phyloP scores from a whole-genome alignment of 2,888 invertebrate species.

The Lymantria dispar region DNA sequence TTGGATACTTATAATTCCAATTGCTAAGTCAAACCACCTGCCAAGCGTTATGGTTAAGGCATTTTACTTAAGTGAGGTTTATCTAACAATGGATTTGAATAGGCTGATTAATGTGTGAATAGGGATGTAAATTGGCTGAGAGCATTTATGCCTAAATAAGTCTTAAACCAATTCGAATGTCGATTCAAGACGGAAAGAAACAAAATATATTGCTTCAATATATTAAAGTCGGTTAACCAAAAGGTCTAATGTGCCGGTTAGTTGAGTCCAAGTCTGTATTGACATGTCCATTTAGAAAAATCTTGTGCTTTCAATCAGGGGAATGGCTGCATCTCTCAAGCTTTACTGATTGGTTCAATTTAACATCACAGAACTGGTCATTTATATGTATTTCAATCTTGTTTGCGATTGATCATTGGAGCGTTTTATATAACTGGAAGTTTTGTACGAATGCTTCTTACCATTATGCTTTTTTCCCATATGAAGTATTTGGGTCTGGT shows the following conservation, averaged over 20 bases:
- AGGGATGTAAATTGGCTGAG: no score
- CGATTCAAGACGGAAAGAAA: neutral
- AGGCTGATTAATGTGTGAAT: no score
- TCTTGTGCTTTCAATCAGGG: neutral
- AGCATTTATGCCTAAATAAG: no score
- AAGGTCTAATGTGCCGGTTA: neutral
- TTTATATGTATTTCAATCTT: conserved; percentile 1
- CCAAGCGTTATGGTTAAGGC: no score
- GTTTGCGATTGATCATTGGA: conserved; percentile 3
- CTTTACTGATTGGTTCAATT: conserved; percentile 2
- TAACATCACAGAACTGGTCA: conserved; percentile 1
- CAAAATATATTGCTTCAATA: neutral
- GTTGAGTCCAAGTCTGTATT: neutral
- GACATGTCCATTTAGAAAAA: neutral
- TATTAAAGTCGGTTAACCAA: neutral
- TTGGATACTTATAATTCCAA: no score
- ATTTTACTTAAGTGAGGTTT: no score
- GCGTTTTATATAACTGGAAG: neutral
- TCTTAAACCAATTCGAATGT: no score
- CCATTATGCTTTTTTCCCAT: no score
- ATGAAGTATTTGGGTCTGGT: no score
- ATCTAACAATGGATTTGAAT: no score
- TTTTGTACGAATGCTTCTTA: no score
- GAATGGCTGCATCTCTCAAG: neutral
- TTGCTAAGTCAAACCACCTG: no score